Conservation (phyloP, 1,140 invertebrate species). For the Tribolium castaneum region DNA sequence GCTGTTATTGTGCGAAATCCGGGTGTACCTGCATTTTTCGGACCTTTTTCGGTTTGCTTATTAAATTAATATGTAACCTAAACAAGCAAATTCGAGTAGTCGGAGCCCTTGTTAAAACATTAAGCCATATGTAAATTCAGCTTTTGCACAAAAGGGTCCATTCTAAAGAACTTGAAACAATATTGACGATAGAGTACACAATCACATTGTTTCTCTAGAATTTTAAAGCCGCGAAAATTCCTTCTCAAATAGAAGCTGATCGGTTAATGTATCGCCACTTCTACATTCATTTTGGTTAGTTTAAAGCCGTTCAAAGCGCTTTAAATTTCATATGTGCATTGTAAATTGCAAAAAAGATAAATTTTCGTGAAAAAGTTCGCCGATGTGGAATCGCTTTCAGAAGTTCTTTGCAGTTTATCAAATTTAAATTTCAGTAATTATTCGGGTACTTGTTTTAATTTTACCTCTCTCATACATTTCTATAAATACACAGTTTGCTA, state of each 20-base stretch:
- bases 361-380: no score
- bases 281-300: not conserved
- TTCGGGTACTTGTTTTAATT: no score
- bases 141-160: not conserved
- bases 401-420: no score
- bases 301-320: not conserved
- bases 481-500: no score
- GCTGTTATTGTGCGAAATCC: slow-evolving; percentile 29
- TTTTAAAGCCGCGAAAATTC: not conserved
- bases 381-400: no score
- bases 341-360: no score
- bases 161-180: slow-evolving; percentile 17
- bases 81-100: slow-evolving; percentile 14
- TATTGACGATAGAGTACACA: not conserved
- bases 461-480: no score
- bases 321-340: not conserved
- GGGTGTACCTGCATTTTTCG: slow-evolving; percentile 14
- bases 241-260: not conserved
- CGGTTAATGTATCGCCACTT: not conserved
- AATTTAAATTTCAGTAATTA: no score
- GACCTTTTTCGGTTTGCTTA: slow-evolving; percentile 20
- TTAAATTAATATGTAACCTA: slow-evolving; percentile 16
- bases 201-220: not conserved
- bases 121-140: slow-evolving; percentile 17
- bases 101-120: slow-evolving; percentile 14